Evolutionary conservation across 2,888 invertebrate genomes (phyloP).

Genomic region (Chorisops tibialis): DNA sequence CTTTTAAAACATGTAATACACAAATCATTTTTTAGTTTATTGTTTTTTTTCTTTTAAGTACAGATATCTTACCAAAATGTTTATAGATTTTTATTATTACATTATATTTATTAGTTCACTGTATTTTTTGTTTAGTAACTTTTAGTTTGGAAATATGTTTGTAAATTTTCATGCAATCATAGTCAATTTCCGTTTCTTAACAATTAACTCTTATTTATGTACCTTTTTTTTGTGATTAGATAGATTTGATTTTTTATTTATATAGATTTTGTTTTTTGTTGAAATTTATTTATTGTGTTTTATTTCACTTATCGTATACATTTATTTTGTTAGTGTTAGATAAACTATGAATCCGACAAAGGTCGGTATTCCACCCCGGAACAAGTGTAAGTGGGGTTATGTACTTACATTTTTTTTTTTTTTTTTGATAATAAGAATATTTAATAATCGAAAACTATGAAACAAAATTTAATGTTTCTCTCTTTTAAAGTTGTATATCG

Average conservation of each 20-base stretch:
- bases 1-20: background rate
- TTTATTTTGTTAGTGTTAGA: background rate
- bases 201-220: background rate
- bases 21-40: background rate
- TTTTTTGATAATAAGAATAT: no score
- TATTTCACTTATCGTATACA: constrained; percentile 20
- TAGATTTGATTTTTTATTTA: no score
- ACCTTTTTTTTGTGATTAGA: background rate
- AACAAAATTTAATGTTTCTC: no score
- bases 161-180: background rate
- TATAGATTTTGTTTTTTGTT: no score
- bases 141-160: no score
- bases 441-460: no score
- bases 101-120: background rate
- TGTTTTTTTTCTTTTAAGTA: constrained; percentile 13
- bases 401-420: no score
- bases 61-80: background rate
- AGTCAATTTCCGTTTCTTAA: background rate
- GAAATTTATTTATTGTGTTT: constrained; percentile 1
- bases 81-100: background rate
- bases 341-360: background rate
- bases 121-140: constrained; percentile 8
- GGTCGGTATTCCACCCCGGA: no score
- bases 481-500: background rate
- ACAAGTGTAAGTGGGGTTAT: no score